These are phyloP conservation scores for Idris sp. DNA, from an alignment of 1,140 invertebrate species.

Conservation along the genomic window DNA sequence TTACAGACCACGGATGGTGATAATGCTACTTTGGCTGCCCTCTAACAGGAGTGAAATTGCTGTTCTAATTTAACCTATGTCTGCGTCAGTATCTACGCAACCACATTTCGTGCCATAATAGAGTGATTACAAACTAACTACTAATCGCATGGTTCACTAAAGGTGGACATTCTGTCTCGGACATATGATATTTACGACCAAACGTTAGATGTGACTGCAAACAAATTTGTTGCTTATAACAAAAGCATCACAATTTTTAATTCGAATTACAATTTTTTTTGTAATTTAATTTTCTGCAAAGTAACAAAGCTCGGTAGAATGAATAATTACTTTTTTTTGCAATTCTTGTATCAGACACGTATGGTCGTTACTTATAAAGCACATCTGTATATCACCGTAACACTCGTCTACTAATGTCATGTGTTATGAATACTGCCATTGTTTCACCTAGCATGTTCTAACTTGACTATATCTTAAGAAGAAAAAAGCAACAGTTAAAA, in stretches of 20 bases:
- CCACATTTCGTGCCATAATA: slow-evolving; percentile 64
- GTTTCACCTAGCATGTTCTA: slow-evolving; percentile 51
- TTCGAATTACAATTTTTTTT: slow-evolving; percentile 3
- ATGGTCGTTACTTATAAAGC: slow-evolving; percentile 35
- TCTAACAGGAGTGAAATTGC: slow-evolving; percentile 76
- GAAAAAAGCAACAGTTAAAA: too few relatives aligned
- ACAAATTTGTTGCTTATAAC: not conserved
- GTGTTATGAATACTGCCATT: slow-evolving; percentile 73
- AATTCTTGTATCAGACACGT: slow-evolving; percentile 61
- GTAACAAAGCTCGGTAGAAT: too few relatives aligned
- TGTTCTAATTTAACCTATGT: slow-evolving; percentile 71
- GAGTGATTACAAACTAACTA: slow-evolving; percentile 29
- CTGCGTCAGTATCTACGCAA: slow-evolving; percentile 68
- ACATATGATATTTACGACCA: slow-evolving; percentile 4
- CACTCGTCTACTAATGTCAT: slow-evolving; percentile 67
- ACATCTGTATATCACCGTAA: slow-evolving; percentile 61
- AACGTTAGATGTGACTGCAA: slow-evolving; percentile 4
- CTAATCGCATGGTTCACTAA: slow-evolving; percentile 19
- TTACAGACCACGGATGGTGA: slow-evolving; percentile 78
- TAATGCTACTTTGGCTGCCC: slow-evolving; percentile 77
- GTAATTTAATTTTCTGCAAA: slow-evolving; percentile 4
- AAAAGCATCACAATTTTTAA: too few relatives aligned
- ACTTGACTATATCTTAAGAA: too few relatives aligned
- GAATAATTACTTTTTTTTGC: too few relatives aligned
- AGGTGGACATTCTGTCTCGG: slow-evolving; percentile 25